Evolutionary conservation across 2,797 vertebrate species (phyloP).

Genomic region (Epinephelus coioides): DNA sequence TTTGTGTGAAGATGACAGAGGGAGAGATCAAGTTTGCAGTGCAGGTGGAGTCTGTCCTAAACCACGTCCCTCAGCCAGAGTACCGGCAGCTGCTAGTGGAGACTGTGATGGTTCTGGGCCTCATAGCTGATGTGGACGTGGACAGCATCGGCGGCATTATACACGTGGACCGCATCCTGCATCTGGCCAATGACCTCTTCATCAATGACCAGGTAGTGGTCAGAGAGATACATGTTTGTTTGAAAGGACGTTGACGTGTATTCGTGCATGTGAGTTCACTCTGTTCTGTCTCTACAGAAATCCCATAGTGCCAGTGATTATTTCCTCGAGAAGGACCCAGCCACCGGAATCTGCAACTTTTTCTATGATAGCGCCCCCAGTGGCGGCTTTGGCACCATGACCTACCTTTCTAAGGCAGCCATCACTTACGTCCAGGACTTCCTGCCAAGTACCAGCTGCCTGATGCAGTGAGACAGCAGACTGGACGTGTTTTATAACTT

Average conservation of each 20-base stretch:
- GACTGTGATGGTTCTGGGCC: slow-evolving; percentile 92
- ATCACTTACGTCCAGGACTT: slow-evolving; percentile 93
- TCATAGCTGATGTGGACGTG: slow-evolving; percentile 93
- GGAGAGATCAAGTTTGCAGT: slow-evolving; percentile 99
- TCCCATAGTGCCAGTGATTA: slow-evolving; percentile 89
- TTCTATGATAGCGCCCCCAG: slow-evolving; percentile 99
- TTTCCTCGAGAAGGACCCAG: slow-evolving; percentile 92
- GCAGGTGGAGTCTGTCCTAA: slow-evolving; percentile 96
- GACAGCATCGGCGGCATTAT: slow-evolving; percentile 94
- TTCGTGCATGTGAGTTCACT: slow-evolving; percentile 5
- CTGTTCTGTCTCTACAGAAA: slow-evolving; percentile 83
- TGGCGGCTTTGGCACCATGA: slow-evolving; percentile 97
- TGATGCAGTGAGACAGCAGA: slow-evolving; percentile 88
- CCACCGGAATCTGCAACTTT: slow-evolving; percentile 95
- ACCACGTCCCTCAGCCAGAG: slow-evolving; percentile 96
- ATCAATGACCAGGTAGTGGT: slow-evolving; percentile 92
- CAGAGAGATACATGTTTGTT: not conserved
- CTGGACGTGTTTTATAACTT: not conserved
- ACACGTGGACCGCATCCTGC: slow-evolving; percentile 93
- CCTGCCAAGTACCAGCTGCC: slow-evolving; percentile 93
- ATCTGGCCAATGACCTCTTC: slow-evolving; percentile 96
- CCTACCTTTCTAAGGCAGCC: slow-evolving; percentile 95
- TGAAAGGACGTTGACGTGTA: not conserved
- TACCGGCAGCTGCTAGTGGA: slow-evolving; percentile 98
- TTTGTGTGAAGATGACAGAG: slow-evolving; percentile 91